Evolutionary conservation across 2,888 invertebrate species (phyloP).

Genomic region (Rhamnusium bicolor): DNA sequence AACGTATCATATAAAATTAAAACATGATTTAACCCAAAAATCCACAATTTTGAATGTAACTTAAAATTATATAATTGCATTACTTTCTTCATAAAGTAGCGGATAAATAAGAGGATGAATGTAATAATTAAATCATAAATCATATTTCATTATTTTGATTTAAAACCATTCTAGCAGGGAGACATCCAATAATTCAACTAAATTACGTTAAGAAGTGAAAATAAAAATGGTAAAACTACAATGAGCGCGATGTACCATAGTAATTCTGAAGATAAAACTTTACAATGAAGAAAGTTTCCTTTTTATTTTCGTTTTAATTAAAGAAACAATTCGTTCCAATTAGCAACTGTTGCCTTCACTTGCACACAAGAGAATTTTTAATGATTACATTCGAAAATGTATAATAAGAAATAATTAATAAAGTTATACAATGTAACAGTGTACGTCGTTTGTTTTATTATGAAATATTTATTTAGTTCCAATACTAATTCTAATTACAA

Average conservation of each 20-base stretch:
- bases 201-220: slow-evolving; percentile 27
- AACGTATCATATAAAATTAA: too few relatives aligned
- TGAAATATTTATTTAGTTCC: not conserved
- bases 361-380: not conserved
- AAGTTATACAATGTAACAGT: not conserved
- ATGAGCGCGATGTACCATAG: slow-evolving; percentile 13
- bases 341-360: slow-evolving; percentile 40
- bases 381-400: slow-evolving; percentile 12
- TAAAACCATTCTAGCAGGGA: slow-evolving; percentile 1
- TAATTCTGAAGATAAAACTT: slow-evolving; percentile 30
- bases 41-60: too few relatives aligned
- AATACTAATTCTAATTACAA: not conserved
- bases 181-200: slow-evolving; percentile 20
- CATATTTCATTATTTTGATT: not conserved
- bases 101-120: too few relatives aligned
- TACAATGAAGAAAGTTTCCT: slow-evolving; percentile 36
- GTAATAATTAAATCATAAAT: too few relatives aligned
- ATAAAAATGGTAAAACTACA: slow-evolving; percentile 17
- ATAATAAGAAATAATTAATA: slow-evolving; percentile 22
- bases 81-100: too few relatives aligned
- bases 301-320: slow-evolving; percentile 49
- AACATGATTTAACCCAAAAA: too few relatives aligned
- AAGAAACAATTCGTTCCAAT: slow-evolving; percentile 43
- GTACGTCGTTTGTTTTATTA: not conserved
- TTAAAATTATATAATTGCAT: too few relatives aligned